These are phyloP conservation scores for Aphrocallistes beatrix DNA, from an alignment of 37 sponge, comb jelly and placozoan species.

Conservation along the genomic window DNA sequence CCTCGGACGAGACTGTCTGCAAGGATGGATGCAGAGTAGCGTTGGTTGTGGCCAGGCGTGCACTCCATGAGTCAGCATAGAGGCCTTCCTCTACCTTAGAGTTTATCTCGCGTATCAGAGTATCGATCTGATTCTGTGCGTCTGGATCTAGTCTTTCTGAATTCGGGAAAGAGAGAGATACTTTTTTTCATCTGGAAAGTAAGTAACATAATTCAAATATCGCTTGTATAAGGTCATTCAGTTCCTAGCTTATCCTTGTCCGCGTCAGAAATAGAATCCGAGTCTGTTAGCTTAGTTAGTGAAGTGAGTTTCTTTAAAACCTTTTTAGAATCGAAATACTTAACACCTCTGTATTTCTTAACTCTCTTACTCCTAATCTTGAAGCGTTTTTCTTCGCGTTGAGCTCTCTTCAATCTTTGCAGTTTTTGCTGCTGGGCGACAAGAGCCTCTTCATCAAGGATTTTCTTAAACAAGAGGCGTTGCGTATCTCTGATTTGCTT, in stretches of 20 bases:
- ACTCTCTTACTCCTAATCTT: background rate
- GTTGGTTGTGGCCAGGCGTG: background rate
- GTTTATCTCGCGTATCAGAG: background rate
- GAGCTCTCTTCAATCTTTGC: background rate
- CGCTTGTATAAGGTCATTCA: background rate
- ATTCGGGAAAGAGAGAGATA: background rate
- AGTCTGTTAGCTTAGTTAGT: background rate
- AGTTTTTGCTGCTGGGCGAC: background rate
- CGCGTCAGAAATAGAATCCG: background rate
- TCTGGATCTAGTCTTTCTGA: background rate
- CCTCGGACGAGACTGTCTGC: background rate
- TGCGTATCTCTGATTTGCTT: background rate
- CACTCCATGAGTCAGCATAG: background rate
- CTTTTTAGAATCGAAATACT: background rate
- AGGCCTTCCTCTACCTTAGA: background rate
- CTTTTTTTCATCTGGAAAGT: background rate
- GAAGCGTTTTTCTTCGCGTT: background rate
- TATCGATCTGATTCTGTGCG: background rate
- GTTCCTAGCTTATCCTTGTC: background rate
- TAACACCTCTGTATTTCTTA: background rate
- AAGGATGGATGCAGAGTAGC: no score
- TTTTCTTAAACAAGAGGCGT: slow-evolving; percentile 10
- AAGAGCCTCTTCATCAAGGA: background rate
- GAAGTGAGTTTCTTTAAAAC: background rate
- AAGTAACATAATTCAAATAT: background rate